Conservation (phyloP, 2,797 vertebrate species). For the Labroides dimidiatus region DNA sequence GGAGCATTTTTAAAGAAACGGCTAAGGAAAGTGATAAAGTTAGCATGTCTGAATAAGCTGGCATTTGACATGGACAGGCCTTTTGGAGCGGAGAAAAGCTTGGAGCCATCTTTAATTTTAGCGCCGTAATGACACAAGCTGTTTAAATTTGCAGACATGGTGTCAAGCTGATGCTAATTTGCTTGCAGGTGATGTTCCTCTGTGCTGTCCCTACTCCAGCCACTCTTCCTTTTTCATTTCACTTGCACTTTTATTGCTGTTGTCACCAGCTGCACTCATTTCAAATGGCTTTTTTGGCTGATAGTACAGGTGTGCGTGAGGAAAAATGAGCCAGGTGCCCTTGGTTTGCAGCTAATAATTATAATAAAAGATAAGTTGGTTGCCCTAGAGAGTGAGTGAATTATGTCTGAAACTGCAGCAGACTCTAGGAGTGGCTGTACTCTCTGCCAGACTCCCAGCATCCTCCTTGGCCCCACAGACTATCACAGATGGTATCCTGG, state of each 20-base stretch:
- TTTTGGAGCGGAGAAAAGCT: constrained; percentile 55
- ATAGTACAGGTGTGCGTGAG: constrained; percentile 34
- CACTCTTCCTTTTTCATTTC: constrained; percentile 46
- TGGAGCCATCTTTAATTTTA: constrained; percentile 71
- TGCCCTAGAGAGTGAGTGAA: constrained; percentile 66
- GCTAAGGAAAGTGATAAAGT: constrained; percentile 9
- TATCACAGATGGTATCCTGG: constrained; percentile 65
- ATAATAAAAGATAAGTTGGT: constrained; percentile 63
- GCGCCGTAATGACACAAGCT: constrained; percentile 69
- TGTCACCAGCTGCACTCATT: constrained; percentile 52
- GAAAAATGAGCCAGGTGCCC: constrained; percentile 61
- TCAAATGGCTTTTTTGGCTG: constrained; percentile 76
- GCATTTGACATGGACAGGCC: constrained; percentile 42
- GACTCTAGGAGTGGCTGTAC: constrained; percentile 53
- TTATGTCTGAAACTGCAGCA: constrained; percentile 64
- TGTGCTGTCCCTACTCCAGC: constrained; percentile 59
- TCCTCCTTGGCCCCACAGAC: constrained; percentile 68
- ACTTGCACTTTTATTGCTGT: constrained; percentile 64
- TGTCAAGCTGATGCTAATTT: constrained; percentile 75
- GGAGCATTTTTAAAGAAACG: not conserved
- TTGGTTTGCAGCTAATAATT: constrained; percentile 65
- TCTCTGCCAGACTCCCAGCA: constrained; percentile 67
- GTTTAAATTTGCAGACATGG: constrained; percentile 67
- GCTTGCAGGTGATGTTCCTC: constrained; percentile 70
- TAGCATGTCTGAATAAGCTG: constrained; percentile 18